A percentile compares a stretch with the other conserved stretches of the same genome.
Evolutionary conservation across 2,888 invertebrate genomes (phyloP).

Genomic region (Aricia artaxerxes): DNA sequence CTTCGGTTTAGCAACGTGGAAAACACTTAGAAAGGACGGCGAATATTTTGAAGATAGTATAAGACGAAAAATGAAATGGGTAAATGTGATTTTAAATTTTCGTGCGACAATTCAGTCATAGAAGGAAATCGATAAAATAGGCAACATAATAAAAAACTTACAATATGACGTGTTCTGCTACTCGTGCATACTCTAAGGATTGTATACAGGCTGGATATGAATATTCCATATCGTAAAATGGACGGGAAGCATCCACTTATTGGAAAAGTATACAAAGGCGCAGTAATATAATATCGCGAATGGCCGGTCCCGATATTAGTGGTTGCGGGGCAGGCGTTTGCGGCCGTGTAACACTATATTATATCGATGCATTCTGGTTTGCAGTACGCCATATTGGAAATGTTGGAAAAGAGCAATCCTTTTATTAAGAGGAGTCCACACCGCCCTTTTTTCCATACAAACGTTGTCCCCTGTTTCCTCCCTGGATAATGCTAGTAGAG

Average conservation of each 20-base stretch:
- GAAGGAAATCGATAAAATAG: background rate
- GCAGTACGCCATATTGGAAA: slow-evolving; percentile 7
- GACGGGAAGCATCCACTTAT: background rate
- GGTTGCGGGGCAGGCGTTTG: slow-evolving; percentile 6
- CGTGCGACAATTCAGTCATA: background rate
- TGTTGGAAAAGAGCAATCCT: slow-evolving; percentile 8
- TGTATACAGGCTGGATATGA: background rate
- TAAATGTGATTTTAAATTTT: background rate
- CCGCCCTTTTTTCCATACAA: no score
- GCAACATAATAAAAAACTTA: background rate
- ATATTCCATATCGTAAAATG: background rate
- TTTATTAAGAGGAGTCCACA: no score
- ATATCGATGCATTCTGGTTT: slow-evolving; percentile 26
- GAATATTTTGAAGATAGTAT: background rate
- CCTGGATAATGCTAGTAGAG: no score
- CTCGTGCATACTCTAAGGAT: background rate
- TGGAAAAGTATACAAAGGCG: slow-evolving; percentile 5
- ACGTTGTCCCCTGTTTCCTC: no score
- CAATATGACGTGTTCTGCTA: background rate
- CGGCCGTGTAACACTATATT: slow-evolving; percentile 31
- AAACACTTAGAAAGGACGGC: background rate
- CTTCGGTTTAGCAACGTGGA: background rate
- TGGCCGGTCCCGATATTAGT: background rate
- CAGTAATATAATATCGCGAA: slow-evolving; percentile 21
- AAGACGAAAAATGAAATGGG: background rate